phyloP scores from a whole-genome alignment of 1,140 invertebrate species.

The Trachymyrmex cornetzi region DNA sequence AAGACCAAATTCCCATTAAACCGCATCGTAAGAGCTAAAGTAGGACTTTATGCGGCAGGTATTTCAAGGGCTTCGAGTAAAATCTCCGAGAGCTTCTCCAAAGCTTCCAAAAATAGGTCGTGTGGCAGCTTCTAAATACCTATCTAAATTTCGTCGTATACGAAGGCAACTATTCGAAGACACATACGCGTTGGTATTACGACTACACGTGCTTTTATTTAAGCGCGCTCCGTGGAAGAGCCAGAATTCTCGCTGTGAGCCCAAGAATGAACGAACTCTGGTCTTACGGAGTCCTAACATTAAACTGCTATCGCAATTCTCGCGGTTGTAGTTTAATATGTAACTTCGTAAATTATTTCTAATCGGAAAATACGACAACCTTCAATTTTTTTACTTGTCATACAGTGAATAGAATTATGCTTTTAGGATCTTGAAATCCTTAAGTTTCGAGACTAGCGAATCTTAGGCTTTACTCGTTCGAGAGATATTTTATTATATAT shows the following conservation, averaged over 20 bases:
- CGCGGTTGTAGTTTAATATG: slow-evolving; percentile 4
- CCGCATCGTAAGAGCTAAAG: neutral
- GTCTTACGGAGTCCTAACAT: neutral
- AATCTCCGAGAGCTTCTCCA: slow-evolving; percentile 44
- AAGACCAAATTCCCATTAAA: slow-evolving; percentile 39
- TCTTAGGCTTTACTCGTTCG: slow-evolving; percentile 13
- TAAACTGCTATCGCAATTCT: neutral
- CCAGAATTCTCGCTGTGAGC: neutral
- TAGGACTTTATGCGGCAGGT: neutral
- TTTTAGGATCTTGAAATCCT: neutral
- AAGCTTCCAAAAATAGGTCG: slow-evolving; percentile 79
- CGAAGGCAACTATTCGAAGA: slow-evolving; percentile 83
- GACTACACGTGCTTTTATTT: slow-evolving; percentile 27
- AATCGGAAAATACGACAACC: neutral
- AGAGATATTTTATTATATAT: slow-evolving; percentile 19
- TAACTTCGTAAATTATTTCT: neutral
- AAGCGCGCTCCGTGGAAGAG: slow-evolving; percentile 29
- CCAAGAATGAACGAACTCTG: neutral
- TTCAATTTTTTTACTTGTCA: neutral
- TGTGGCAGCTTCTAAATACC: slow-evolving; percentile 65
- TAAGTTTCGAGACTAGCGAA: neutral
- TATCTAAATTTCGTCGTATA: slow-evolving; percentile 74
- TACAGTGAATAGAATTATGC: neutral
- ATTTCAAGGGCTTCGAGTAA: slow-evolving; percentile 15
- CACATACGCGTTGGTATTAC: slow-evolving; percentile 73